These are phyloP conservation scores for Hylia prasina DNA, from an alignment of 2,113 vertebrate genomes.

Conservation along the genomic window DNA sequence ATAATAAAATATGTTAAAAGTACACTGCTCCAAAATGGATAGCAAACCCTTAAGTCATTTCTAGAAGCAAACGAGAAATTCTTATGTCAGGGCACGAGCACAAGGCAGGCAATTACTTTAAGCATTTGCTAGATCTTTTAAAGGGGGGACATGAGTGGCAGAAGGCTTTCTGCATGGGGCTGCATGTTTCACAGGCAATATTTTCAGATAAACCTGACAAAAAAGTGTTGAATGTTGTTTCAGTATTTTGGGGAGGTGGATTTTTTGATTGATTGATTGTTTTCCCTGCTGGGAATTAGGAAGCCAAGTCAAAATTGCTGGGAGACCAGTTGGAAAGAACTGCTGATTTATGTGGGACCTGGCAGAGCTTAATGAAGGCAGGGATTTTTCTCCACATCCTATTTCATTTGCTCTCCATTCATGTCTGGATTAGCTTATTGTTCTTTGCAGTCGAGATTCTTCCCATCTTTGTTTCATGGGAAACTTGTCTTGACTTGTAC, in stretches of 20 bases:
- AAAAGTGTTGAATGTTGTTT: not conserved
- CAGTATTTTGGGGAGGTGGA: not conserved
- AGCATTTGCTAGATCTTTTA: not conserved
- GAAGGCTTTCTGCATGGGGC: not conserved
- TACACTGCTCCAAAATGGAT: not conserved
- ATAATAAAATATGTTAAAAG: slow-evolving; percentile 1
- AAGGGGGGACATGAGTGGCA: not conserved
- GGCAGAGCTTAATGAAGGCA: not conserved
- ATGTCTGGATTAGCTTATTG: not conserved
- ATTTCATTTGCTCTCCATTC: not conserved
- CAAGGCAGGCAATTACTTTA: not conserved
- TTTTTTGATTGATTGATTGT: not conserved
- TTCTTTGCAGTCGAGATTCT: not conserved
- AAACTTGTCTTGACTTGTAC: slow-evolving; percentile 3
- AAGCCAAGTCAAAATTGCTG: not conserved
- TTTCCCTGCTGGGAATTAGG: not conserved
- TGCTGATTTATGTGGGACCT: not conserved
- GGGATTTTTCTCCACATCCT: not conserved
- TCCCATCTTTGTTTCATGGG: not conserved
- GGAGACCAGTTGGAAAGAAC: not conserved
- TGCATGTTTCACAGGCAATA: not conserved
- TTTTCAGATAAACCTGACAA: not conserved
- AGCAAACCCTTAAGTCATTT: not conserved
- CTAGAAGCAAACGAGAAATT: not conserved
- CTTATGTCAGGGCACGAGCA: not conserved